Evolutionary conservation across 2,888 invertebrate species (phyloP).

Genomic region (Galerucella calmariensis): DNA sequence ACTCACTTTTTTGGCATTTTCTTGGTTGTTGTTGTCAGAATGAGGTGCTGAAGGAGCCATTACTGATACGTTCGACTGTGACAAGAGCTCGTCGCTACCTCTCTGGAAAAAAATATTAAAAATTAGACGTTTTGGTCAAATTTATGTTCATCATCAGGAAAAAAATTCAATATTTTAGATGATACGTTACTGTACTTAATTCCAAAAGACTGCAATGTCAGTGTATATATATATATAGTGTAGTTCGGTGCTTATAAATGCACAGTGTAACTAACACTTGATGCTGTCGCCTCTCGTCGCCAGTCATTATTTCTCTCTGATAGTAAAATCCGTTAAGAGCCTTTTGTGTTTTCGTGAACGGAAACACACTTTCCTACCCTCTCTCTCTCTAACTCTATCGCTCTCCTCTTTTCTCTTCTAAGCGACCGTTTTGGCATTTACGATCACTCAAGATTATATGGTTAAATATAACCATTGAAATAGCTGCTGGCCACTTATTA

Average conservation of each 20-base stretch:
- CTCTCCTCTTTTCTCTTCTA: background rate
- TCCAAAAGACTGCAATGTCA: background rate
- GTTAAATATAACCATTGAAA: slow-evolving; percentile 20
- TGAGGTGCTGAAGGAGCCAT: slow-evolving; percentile 93
- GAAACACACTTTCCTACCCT: slow-evolving; percentile 31
- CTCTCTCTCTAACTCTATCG: too few species aligned
- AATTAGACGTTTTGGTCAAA: too few species aligned
- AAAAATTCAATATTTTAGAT: background rate
- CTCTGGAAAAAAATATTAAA: slow-evolving; percentile 74
- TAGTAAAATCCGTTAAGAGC: slow-evolving; percentile 39
- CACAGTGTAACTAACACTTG: slow-evolving; percentile 33
- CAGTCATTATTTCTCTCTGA: slow-evolving; percentile 37
- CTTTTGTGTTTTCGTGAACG: slow-evolving; percentile 42
- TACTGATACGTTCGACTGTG: slow-evolving; percentile 92
- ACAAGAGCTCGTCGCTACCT: slow-evolving; percentile 97
- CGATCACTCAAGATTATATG: slow-evolving; percentile 39
- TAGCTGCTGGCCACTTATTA: slow-evolving; percentile 18
- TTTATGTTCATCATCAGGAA: too few species aligned
- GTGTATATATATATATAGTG: background rate
- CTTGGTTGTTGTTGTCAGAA: slow-evolving; percentile 92
- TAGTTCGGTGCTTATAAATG: slow-evolving; percentile 30
- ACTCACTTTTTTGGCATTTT: slow-evolving; percentile 93
- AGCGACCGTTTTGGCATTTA: slow-evolving; percentile 32
- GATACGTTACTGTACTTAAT: background rate
- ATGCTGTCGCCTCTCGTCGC: slow-evolving; percentile 29